Conservation (phyloP, 2,113 vertebrate species). For the Megatriorchis doriae region DNA sequence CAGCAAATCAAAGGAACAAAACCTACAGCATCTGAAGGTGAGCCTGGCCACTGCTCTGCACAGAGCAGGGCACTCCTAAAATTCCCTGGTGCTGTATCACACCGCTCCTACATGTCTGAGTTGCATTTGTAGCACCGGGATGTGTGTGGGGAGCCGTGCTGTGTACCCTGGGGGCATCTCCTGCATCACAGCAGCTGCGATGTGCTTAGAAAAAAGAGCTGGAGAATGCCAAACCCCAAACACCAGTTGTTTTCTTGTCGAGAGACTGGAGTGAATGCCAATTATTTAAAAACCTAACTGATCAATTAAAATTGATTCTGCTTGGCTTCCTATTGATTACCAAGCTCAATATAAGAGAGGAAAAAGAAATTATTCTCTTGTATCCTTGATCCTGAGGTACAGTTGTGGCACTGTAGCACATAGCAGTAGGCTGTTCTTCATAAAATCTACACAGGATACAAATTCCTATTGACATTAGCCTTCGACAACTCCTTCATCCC, state of each 20-base stretch:
- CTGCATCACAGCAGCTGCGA: background rate
- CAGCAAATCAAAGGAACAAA: background rate
- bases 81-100: background rate
- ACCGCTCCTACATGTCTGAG: accelerated
- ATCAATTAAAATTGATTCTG: conserved; percentile 75
- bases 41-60: background rate
- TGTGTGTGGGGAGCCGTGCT: background rate
- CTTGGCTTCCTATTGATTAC: conserved; percentile 68
- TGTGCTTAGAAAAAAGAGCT: background rate
- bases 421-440: background rate
- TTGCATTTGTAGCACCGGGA: background rate
- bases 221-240: conserved; percentile 35
- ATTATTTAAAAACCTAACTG: conserved; percentile 68
- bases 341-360: conserved; percentile 13
- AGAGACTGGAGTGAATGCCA: conserved; percentile 50
- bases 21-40: background rate
- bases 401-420: background rate
- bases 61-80: background rate
- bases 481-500: background rate
- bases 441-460: conserved; percentile 18
- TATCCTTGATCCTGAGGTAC: conserved; percentile 21
- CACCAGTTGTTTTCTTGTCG: conserved; percentile 54
- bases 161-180: accelerated
- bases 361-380: conserved; percentile 42
- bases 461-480: background rate